phyloP scores from a whole-genome alignment of 1,140 invertebrate species.

The Hyles euphorbiae region DNA sequence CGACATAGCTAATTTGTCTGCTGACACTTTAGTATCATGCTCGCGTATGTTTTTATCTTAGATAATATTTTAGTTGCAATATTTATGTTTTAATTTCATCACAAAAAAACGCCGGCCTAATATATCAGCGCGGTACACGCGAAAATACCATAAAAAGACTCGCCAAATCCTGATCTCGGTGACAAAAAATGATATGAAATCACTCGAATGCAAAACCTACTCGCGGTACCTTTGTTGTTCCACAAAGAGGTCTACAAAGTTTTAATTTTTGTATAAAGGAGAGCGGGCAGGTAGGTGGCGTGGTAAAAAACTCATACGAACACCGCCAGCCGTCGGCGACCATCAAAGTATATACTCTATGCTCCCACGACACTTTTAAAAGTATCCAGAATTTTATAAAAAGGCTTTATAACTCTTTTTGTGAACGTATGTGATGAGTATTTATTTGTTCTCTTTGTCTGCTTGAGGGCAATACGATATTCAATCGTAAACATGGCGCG shows the following conservation, averaged over 20 bases:
- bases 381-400: conserved; percentile 54
- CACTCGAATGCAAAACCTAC: conserved; percentile 12
- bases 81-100: not conserved
- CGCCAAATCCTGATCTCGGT: conserved; percentile 8
- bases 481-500: not conserved
- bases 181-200: conserved; percentile 4
- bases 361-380: conserved; percentile 65
- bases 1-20: too few relatives aligned
- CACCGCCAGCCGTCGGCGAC: conserved; percentile 40
- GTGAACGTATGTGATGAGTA: conserved; percentile 22
- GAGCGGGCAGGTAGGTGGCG: conserved; percentile 43
- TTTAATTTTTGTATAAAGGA: conserved; percentile 54
- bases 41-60: too few relatives aligned
- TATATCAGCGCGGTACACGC: not conserved
- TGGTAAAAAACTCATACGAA: conserved; percentile 52
- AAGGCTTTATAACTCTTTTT: conserved; percentile 38
- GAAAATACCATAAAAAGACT: conserved; percentile 3
- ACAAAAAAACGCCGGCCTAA: too few relatives aligned
- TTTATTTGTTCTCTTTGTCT: conserved; percentile 15
- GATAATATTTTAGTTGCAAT: too few relatives aligned
- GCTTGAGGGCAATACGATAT: not conserved
- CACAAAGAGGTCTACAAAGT: conserved; percentile 44
- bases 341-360: conserved; percentile 45
- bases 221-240: conserved; percentile 51
- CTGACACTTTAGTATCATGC: too few relatives aligned